A percentile compares a stretch with the other conserved stretches of the same genome.
Conservation (phyloP, 2,888 invertebrate genomes). For the Synanthedon vespiformis region DNA sequence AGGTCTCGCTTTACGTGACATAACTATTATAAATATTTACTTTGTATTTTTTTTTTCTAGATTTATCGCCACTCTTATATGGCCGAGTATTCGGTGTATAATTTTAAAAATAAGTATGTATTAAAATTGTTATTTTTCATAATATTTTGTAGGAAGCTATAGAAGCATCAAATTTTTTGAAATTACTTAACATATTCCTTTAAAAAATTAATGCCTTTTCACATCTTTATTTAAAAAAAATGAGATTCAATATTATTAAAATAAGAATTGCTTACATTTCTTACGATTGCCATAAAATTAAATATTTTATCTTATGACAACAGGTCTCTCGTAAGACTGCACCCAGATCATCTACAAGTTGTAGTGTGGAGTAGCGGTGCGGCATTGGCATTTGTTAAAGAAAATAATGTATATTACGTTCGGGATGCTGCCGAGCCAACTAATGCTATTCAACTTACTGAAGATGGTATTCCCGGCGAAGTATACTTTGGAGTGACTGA, state of each 20-base stretch:
- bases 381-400: slow-evolving; percentile 71
- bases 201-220: too few relatives aligned
- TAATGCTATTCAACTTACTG: slow-evolving; percentile 62
- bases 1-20: background rate
- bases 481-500: slow-evolving; percentile 88
- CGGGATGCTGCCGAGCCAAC: slow-evolving; percentile 34
- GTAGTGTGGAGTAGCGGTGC: slow-evolving; percentile 62
- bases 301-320: background rate
- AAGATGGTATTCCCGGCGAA: slow-evolving; percentile 71
- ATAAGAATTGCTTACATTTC: too few relatives aligned
- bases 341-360: slow-evolving; percentile 69
- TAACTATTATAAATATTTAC: background rate
- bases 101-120: slow-evolving; percentile 66
- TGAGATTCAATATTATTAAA: too few relatives aligned
- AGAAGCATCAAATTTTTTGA: too few relatives aligned
- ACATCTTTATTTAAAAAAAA: too few relatives aligned
- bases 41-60: slow-evolving; percentile 43
- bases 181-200: too few relatives aligned
- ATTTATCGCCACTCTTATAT: slow-evolving; percentile 76
- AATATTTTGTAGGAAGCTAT: background rate
- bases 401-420: slow-evolving; percentile 78
- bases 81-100: slow-evolving; percentile 73
- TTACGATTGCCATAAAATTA: too few relatives aligned
- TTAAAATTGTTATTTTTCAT: slow-evolving; percentile 5
- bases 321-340: slow-evolving; percentile 59